These are phyloP conservation scores for Cantharis flavilabris DNA, from an alignment of 2,888 invertebrate genomes.

Conservation along the genomic window DNA sequence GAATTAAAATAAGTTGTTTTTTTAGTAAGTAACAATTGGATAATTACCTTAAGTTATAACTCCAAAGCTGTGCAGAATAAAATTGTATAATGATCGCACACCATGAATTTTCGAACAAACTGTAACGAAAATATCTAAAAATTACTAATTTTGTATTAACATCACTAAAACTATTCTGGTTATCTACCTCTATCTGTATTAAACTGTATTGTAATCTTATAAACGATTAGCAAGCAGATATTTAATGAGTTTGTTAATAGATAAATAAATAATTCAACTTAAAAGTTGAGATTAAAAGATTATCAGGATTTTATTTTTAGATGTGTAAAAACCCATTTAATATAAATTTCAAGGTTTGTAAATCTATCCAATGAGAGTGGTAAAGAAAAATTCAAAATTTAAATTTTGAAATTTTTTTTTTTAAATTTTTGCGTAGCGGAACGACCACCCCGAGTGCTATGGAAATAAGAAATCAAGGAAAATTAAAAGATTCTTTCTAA, in stretches of 20 bases:
- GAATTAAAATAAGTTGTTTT: neutral
- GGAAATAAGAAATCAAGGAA: neutral
- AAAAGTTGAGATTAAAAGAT: neutral
- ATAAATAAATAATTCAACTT: neutral
- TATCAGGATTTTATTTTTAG: neutral
- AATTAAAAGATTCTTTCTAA: neutral
- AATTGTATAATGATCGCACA: neutral
- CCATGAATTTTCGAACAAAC: neutral
- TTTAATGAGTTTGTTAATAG: neutral
- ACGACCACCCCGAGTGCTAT: neutral
- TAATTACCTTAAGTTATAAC: neutral
- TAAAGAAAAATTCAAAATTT: neutral
- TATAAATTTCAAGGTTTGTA: neutral
- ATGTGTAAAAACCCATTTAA: neutral
- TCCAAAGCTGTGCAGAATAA: neutral
- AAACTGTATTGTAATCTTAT: neutral
- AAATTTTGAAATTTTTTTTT: neutral
- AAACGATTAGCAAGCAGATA: constrained; percentile 1
- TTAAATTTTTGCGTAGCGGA: neutral
- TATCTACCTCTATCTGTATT: neutral
- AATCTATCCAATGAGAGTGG: neutral
- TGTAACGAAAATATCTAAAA: neutral
- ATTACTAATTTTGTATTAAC: neutral
- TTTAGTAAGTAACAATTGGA: neutral
- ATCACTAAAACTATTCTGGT: neutral